phyloP scores from a whole-genome alignment of 2,113 vertebrate species.

The Siphamia tubifer region DNA sequence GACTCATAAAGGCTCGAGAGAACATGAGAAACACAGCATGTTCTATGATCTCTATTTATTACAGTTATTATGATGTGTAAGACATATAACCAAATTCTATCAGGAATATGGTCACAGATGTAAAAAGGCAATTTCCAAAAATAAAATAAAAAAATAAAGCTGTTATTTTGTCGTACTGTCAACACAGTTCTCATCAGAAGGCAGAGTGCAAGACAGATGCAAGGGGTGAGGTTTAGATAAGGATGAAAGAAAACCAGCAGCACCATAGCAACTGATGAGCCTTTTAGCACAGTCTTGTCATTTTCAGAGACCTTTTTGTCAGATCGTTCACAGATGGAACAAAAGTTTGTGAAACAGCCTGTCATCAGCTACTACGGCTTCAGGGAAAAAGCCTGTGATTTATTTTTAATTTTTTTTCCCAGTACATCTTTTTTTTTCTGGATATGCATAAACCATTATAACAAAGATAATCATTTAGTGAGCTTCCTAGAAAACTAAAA shows the following conservation, averaged over 20 bases:
- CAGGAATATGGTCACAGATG: neutral
- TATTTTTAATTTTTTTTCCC: too few species aligned
- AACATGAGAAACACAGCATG: too few species aligned
- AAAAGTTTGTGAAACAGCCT: slow-evolving; percentile 12
- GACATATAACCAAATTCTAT: too few species aligned
- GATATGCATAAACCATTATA: too few species aligned
- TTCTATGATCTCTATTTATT: too few species aligned
- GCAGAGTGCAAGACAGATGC: neutral
- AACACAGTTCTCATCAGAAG: neutral
- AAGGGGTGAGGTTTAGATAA: neutral
- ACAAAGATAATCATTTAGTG: neutral
- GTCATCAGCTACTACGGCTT: slow-evolving; percentile 52
- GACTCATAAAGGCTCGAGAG: neutral
- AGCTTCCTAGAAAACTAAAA: neutral
- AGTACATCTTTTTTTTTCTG: too few species aligned
- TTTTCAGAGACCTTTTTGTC: neutral
- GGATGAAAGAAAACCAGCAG: neutral
- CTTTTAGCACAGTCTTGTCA: slow-evolving; percentile 8
- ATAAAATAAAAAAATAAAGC: too few species aligned
- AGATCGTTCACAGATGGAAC: neutral
- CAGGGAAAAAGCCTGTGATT: too few species aligned
- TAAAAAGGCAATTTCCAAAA: too few species aligned
- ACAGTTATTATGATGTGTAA: too few species aligned
- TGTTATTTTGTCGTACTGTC: neutral
- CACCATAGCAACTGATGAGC: neutral